Conservation (phyloP, 2,888 invertebrate species). For the Penaeus monodon region DNA sequence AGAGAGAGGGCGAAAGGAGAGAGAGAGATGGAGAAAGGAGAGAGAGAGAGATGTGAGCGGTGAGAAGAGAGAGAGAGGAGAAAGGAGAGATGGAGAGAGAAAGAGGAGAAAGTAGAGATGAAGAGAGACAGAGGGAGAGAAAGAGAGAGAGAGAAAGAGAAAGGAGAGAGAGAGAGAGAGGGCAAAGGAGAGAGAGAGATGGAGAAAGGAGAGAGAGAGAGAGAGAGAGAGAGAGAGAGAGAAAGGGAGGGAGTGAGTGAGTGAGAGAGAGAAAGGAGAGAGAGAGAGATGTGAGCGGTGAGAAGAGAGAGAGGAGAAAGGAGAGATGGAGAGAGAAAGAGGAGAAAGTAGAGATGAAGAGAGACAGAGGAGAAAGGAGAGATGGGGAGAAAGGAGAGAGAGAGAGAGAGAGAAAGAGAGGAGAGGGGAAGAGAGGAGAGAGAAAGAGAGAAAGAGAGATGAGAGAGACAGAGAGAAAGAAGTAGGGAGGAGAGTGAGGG, state of each 20-base stretch:
- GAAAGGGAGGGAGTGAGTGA: not conserved
- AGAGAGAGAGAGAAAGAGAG: no score
- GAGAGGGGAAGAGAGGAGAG: no score
- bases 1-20: no score
- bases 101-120: no score
- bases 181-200: not conserved
- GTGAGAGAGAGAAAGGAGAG: not conserved
- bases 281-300: no score
- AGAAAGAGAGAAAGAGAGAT: not conserved
- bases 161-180: not conserved
- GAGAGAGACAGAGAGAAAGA: not conserved
- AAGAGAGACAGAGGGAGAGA: not conserved
- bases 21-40: no score
- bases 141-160: conserved; percentile 1
- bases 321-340: no score
- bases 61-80: no score
- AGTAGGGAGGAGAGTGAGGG: not conserved
- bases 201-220: not conserved
- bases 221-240: not conserved
- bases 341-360: no score
- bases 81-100: no score
- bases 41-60: no score
- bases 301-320: no score
- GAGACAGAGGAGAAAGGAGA: not conserved
- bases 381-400: not conserved